Evolutionary conservation across 64 coral and sea anemone species (phyloP), one percentile per base, ranked within the genome.

Genomic region (Pachyseris speciosa): DNA sequence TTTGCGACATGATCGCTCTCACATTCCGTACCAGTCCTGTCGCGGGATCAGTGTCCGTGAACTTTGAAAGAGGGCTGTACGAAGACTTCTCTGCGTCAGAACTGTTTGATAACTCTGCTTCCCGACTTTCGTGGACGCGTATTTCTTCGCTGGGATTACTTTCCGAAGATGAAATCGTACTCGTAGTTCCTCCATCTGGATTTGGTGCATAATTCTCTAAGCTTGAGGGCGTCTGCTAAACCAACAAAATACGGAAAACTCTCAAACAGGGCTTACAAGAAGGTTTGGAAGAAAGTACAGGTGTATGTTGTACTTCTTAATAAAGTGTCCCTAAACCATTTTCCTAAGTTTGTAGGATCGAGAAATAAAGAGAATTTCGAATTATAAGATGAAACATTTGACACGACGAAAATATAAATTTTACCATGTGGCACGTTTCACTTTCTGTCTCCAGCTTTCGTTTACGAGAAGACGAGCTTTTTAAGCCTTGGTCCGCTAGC

Each of bases 1-100:
- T 92, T 6, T 59, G 78, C 3, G 50, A 49, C 15, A 85, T 37
- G 1, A 60, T 41, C 22, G 31, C 20, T 7, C 41, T 28, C 43
- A 67, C 86, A 22, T 58, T 88, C 26, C 73, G 84, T 16, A 41
- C 64, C n/a, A 64, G 48, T 64, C 73, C 49, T 3, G 63, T 37
- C 5, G 66, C 64, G 19, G 84, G 20, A n/a, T 48, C 55, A 9
- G 61, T 69, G 20, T 93, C 64, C 53, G 37, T 63, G 33, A 61
- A 38, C 7, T 78, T 25, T 25, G 53, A 38, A 38, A 51, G 30
- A 40, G 50, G 33, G 12, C 76, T 80, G 29, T 32, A 53, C 53
- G 34, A 25, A 1, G 51, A 60, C 27, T 17, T 63, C 17, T 63
- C 77, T 22, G 7, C 22, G 7, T 0, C 19, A 26, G 5, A 22